Base-by-base conservation (phyloP, 2,888 invertebrate genomes). In the Spatulosminthurus flaviceps region DNA sequence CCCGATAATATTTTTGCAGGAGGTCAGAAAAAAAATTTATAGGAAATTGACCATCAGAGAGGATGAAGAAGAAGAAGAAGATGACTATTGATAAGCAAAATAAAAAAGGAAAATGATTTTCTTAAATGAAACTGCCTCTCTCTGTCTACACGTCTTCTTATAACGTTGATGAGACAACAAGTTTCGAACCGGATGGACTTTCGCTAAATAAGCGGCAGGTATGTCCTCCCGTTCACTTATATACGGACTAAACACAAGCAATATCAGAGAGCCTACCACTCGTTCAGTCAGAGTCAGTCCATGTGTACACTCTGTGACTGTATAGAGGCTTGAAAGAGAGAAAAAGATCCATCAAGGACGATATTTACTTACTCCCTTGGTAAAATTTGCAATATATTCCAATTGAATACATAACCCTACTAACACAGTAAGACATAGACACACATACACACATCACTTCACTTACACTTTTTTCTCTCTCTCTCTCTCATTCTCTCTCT, bases 201-300 rank as follows among this genome's bases (percentile, higher is more conserved):
- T 74, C 42, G 66, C 74, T 51, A 74, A 79, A 74, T 51, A 60
- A 74, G 43, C 60, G 16, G 29, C 28, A 41, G 26, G 28, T 34
- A 43, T 74, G 74, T 67, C 79, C 74, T 79, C 64, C 19, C 79
- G 29, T 72, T 72, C 72, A 71, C 69, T 73, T 73, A 73, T 77
- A 77, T 64, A 64, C 72, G 34, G 64, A 51, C 51, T 51, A 51
- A 51, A 51, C 51, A 19, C 51, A 11, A n/a, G 9, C 9, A 13
- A 51, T 19, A 51, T n/a, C n/a, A n/a, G n/a, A n/a, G 19, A 51
- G 51, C 51, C 51, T 16, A 5, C 4, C 9, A 51, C 51, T n/a
- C n/a, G n/a, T n/a, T n/a, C n/a, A n/a, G n/a, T n/a, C n/a, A n/a
- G n/a, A n/a, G 1, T 51, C 51, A 51, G 16, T 4, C 51, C 51